Base-by-base conservation (phyloP, 2,797 vertebrate genomes). In the Botia almorhae region DNA sequence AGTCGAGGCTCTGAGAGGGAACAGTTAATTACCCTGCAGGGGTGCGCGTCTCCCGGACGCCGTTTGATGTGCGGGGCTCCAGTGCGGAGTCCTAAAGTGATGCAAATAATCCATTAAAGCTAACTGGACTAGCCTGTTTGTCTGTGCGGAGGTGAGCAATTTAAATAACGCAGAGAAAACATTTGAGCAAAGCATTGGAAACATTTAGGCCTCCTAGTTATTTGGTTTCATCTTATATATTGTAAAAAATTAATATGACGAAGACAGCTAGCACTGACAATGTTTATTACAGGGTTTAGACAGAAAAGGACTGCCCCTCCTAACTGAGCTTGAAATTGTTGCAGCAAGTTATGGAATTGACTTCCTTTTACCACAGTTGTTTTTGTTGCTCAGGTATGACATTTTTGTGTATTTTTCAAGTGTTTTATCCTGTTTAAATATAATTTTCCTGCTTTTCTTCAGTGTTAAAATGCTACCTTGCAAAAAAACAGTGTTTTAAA, bases 21-120 rank as follows among this genome's bases (percentile, higher is more conserved):
- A 84, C 19, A 78, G 88, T 90, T 84, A 89, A 89, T 93, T 93
- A 92, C 90, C 50, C 55, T 83, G 46, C 80, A 82, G 64, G 83
- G 61, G 33, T 69, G 76, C 63, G 39, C 58, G 19, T 67, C 76
- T 80, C 69, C 73, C 7, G 5, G 61, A 51, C 46, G 26, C 17
- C 26, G 89, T 94, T 94, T 94, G 93, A 95, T 94, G 92, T 93
- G 73, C 86, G 60, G 48, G 50, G 69, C 74, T 69, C 88, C 88
- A 79, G 89, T 85, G 86, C 83, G 69, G 68, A 69, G 79, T 60
- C 76, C 68, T 76, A 78, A 74, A 76, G 58, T 69, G 81, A 82
- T 83, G 75, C 79, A 85, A 84, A 86, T 82, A 76, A 33, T 82
- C 77, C 69, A 82, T 83, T 83, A 81, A 33, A 82, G 33, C 23